Evolutionary conservation across 1,140 invertebrate species (phyloP), one percentile per base, ranked within the genome.

Genomic region (Lineus longissimus): DNA sequence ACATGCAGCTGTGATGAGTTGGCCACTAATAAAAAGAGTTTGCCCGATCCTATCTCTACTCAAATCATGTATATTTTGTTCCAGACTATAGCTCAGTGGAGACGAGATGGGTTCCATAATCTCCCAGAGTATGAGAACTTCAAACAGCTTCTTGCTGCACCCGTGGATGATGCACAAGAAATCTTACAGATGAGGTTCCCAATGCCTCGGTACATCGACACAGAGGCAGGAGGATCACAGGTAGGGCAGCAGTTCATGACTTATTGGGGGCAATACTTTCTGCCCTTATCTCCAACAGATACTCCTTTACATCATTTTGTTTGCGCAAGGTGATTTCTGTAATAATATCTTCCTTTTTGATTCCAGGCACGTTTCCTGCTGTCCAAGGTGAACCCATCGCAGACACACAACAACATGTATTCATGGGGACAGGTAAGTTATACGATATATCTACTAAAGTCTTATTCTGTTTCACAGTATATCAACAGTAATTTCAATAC

Each of bases 371-470:
- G 97, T 72, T 99, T 99, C 84, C 86, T 99, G 60, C 82, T 99
- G 22, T 97, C 94, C 2, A 99, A 99, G 88, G 97, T 99, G 13
- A 99, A 99, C 84, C 97, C 97, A 27, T 98, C 96, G 69, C 91
- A 97, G 78, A 99, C 97, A n/a, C 97, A 99, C 82, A 99, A 99
- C 84, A 99, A 98, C 77, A 94, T 94, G 91, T 97, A 94, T 83
- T 89, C 90, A 9, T 96, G 93, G 80, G 91, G 77, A 66, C 73
- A 77, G 75, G 81, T 82, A 65, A 72, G 73, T 69, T 27, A 23
- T 41, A 30, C 17, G 15, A 19, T 61, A 36, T 29, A n/a, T n/a
- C n/a, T n/a, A n/a, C n/a, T n/a, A n/a, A n/a, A n/a, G n/a, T n/a
- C n/a, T n/a, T n/a, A n/a, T n/a, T n/a, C n/a, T n/a, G n/a, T n/a